Conservation (phyloP, 2,888 invertebrate genomes). For the Pachliopta kotzebuea region DNA sequence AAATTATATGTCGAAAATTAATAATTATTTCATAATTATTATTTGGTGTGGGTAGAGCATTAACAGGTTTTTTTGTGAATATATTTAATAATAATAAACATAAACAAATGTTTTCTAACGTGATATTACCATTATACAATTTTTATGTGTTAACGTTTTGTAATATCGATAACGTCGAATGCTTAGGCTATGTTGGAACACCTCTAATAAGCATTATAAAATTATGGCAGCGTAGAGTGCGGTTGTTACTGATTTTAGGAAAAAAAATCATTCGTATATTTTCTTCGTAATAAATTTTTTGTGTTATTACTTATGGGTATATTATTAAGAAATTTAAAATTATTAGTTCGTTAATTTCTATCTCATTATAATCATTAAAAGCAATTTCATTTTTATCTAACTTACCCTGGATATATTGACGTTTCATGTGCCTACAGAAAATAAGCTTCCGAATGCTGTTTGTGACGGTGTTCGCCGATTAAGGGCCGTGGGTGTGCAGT, state of each 20-base stretch:
- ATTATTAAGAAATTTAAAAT: not conserved
- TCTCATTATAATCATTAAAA: constrained; percentile 8
- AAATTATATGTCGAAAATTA: not conserved
- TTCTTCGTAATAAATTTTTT: constrained; percentile 19
- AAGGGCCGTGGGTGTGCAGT: constrained; percentile 63
- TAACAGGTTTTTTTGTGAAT: not conserved
- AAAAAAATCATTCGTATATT: constrained; percentile 15
- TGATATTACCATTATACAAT: not conserved
- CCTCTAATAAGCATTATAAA: constrained; percentile 20
- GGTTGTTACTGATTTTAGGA: constrained; percentile 22
- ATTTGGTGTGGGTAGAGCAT: not conserved
- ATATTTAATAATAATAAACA: not conserved
- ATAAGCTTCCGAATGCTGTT: constrained; percentile 60
- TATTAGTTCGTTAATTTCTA: not conserved
- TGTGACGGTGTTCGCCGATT: constrained; percentile 52
- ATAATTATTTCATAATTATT: not conserved
- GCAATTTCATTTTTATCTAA: constrained; percentile 42
- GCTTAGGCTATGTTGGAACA: not conserved
- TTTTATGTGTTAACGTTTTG: not conserved
- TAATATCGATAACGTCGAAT: not conserved
- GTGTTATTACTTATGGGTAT: not conserved
- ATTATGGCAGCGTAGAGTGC: constrained; percentile 24
- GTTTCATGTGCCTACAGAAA: constrained; percentile 57
- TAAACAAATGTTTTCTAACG: no score
- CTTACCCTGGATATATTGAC: constrained; percentile 68